These are phyloP conservation scores for Anguilla obscura DNA, from an alignment of 2,797 vertebrate genomes.

Conservation along the genomic window DNA sequence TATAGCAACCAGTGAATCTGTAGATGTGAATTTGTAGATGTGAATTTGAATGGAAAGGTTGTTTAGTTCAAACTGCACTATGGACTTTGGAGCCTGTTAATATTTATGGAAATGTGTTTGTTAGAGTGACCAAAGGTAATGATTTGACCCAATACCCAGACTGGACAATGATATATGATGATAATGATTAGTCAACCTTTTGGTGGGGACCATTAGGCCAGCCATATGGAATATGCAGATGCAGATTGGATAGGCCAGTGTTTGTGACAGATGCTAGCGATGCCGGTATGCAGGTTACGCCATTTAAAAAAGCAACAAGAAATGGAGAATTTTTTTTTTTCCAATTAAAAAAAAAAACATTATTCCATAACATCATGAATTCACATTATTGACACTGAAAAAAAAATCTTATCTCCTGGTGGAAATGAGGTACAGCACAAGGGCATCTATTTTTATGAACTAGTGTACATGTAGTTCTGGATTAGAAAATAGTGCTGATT, in stretches of 20 bases:
- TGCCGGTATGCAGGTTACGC: conserved; percentile 39
- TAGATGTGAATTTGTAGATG: too few species aligned
- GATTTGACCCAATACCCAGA: conserved; percentile 69
- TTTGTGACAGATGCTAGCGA: conserved; percentile 34
- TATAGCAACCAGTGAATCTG: not conserved
- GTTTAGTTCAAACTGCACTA: not conserved
- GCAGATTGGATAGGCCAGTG: conserved; percentile 26
- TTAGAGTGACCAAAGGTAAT: not conserved
- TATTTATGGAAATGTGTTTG: not conserved
- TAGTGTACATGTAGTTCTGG: not conserved
- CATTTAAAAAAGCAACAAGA: conserved; percentile 27
- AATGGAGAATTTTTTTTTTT: not conserved
- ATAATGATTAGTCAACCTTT: conserved; percentile 70
- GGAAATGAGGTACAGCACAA: not conserved
- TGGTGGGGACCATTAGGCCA: conserved; percentile 73
- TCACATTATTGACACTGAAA: conserved; percentile 7
- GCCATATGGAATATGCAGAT: conserved; percentile 66
- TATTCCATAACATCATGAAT: not conserved
- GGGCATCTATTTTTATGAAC: not conserved
- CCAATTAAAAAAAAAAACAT: not conserved
- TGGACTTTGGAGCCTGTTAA: not conserved
- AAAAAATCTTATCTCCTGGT: not conserved
- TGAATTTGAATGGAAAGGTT: not conserved
- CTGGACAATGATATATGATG: conserved; percentile 65
- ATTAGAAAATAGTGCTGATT: not conserved